phyloP scores from a whole-genome alignment of 2,113 vertebrate genomes.

The Onychorhynchus coronatus region DNA sequence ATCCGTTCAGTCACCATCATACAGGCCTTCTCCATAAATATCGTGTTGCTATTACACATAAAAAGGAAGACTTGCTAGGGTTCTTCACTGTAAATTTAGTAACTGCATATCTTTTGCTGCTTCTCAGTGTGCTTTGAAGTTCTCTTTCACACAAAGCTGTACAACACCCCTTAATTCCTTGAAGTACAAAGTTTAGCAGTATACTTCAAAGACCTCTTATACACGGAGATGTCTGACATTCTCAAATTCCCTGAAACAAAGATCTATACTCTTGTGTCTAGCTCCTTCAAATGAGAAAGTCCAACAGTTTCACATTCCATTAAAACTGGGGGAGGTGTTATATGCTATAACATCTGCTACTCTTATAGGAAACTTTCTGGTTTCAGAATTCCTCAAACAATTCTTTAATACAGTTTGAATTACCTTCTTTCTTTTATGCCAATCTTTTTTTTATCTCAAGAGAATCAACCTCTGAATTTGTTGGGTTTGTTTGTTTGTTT shows the following conservation, averaged over 20 bases:
- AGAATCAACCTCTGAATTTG: background rate
- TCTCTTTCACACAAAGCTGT: background rate
- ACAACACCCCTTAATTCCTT: constrained; percentile 1
- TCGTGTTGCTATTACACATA: background rate
- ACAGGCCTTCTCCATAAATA: background rate
- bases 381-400: background rate
- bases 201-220: constrained; percentile 20
- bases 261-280: background rate
- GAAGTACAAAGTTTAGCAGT: background rate
- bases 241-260: constrained; percentile 36
- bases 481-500: background rate
- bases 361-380: background rate
- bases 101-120: background rate
- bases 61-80: background rate
- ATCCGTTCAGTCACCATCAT: background rate
- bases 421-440: background rate
- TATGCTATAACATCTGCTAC: background rate
- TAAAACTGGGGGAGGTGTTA: background rate
- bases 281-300: background rate
- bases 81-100: background rate
- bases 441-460: background rate
- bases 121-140: background rate
- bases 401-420: background rate
- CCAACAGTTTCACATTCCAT: background rate
- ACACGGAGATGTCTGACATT: background rate